phyloP scores from a whole-genome alignment of 1,140 invertebrate genomes.

The Medauroidea extradentata region DNA sequence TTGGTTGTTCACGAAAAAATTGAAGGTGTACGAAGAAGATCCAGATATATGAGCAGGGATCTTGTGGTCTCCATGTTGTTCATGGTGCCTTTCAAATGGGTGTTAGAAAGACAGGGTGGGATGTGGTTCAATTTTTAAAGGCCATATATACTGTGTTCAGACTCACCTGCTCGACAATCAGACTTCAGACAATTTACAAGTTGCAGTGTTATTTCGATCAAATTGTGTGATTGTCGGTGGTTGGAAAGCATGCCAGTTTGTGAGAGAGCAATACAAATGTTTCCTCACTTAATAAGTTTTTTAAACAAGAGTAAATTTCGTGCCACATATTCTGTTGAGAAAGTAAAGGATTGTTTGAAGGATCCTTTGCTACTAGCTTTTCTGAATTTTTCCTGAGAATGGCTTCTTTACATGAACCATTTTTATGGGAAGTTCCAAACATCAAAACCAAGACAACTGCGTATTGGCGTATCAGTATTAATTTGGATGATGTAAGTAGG shows the following conservation, averaged over 20 bases:
- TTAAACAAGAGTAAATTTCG: not conserved
- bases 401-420: conserved; percentile 1
- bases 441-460: not conserved
- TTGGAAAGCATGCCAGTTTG: conserved; percentile 15
- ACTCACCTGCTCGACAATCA: conserved; percentile 12
- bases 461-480: no score
- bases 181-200: conserved; percentile 9
- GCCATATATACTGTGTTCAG: conserved; percentile 14
- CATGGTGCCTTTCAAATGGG: conserved; percentile 25
- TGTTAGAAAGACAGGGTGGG: conserved; percentile 15
- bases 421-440: not conserved
- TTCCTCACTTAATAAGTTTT: conserved; percentile 1
- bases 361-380: not conserved
- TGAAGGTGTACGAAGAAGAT: not conserved
- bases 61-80: conserved; percentile 25
- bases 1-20: not conserved
- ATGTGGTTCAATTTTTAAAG: conserved; percentile 11
- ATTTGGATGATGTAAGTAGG: no score
- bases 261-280: not conserved
- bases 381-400: not conserved
- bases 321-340: no score
- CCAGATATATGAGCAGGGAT: conserved; percentile 16
- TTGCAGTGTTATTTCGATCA: conserved; percentile 12
- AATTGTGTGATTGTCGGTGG: conserved; percentile 21
- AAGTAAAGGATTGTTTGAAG: not conserved